A percentile compares a stretch with the other conserved stretches of the same genome.
Conservation (phyloP, 2,888 invertebrate species). For the Parnassius apollo region DNA sequence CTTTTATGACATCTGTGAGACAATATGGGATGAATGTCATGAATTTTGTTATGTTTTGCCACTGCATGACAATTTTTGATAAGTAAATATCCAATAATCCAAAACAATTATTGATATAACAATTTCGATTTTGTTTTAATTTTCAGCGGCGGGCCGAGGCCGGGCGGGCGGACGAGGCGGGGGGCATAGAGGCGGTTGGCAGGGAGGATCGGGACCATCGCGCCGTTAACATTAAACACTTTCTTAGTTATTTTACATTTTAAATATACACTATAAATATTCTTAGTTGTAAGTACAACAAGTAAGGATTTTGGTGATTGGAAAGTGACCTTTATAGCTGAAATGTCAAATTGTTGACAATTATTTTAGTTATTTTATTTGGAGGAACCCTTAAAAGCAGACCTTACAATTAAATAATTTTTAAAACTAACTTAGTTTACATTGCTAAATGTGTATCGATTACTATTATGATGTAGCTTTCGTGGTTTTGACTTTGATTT, state of each 20-base stretch:
- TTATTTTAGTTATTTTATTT: not conserved
- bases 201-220: slow-evolving; percentile 82
- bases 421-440: no score
- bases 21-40: no score
- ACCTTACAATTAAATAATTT: not conserved
- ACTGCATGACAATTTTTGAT: no score
- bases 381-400: not conserved
- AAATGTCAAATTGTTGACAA: not conserved
- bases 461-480: no score
- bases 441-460: no score
- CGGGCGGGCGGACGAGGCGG: slow-evolving; percentile 73
- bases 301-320: slow-evolving; percentile 1
- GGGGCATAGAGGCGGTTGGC: slow-evolving; percentile 83
- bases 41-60: no score
- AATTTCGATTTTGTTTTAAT: not conserved
- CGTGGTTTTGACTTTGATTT: no score
- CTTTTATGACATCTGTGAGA: no score
- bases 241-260: slow-evolving; percentile 14
- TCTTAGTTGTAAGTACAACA: slow-evolving; percentile 18
- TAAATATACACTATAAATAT: slow-evolving; percentile 17
- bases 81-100: no score
- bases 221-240: slow-evolving; percentile 49
- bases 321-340: no score
- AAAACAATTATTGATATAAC: no score
- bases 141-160: slow-evolving; percentile 83